phyloP scores from a whole-genome alignment of 1,140 invertebrate species.

The Laupala kohalensis region DNA sequence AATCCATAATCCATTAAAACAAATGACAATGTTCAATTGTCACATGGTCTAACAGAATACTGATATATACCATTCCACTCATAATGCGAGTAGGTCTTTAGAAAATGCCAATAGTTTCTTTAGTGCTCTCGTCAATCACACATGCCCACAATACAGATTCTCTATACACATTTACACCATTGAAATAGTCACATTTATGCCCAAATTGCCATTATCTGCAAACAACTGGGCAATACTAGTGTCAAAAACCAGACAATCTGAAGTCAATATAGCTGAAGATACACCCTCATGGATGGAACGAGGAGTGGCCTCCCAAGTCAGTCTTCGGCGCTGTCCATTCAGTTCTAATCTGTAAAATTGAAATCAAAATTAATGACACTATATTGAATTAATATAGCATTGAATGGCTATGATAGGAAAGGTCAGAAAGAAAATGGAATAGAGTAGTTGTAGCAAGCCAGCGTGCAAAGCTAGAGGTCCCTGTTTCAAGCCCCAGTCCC shows the following conservation, averaged over 20 bases:
- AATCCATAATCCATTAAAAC: too few species aligned
- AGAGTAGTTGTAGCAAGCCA: background rate
- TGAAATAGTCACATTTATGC: slow-evolving; percentile 98
- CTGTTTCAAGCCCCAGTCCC: too few species aligned
- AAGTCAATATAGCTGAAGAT: slow-evolving; percentile 93
- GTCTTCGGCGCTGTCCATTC: slow-evolving; percentile 80
- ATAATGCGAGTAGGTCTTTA: too few species aligned
- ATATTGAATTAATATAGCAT: background rate
- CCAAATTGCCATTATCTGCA: slow-evolving; percentile 97
- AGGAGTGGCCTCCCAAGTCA: slow-evolving; percentile 99
- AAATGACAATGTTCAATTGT: too few species aligned
- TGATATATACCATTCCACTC: too few species aligned
- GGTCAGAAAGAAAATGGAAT: background rate
- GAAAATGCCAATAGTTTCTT: too few species aligned
- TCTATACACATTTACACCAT: slow-evolving; percentile 44
- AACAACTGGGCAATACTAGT: slow-evolving; percentile 96
- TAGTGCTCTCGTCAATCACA: too few species aligned
- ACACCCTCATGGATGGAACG: slow-evolving; percentile 97
- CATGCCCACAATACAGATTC: too few species aligned
- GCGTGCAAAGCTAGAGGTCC: too few species aligned
- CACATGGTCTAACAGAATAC: too few species aligned
- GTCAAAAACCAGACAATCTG: slow-evolving; percentile 98
- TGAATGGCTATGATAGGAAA: background rate
- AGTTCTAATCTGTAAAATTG: slow-evolving; percentile 68
- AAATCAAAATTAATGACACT: background rate